Evolutionary conservation across 1,140 invertebrate genomes (phyloP).

Genomic region (Proctacanthus coquilletti): DNA sequence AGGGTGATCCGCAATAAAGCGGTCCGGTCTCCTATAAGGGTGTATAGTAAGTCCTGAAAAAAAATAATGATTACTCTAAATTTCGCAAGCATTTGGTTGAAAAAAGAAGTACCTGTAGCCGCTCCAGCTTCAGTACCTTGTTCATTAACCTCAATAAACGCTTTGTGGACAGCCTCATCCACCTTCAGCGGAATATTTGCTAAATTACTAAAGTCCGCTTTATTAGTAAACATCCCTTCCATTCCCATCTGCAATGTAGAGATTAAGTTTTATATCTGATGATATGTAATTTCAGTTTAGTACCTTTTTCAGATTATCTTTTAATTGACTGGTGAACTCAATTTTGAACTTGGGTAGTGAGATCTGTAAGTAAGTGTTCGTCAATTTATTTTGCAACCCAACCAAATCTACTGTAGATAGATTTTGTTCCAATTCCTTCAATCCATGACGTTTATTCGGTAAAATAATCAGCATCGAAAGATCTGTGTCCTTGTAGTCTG

Average conservation of each 20-base stretch:
- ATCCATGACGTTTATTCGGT: conserved; percentile 36
- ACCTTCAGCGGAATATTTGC: conserved; percentile 32
- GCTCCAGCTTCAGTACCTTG: conserved; percentile 46
- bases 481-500: conserved; percentile 33
- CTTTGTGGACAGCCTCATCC: conserved; percentile 39
- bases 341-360: conserved; percentile 56
- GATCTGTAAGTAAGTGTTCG: conserved; percentile 31
- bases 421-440: conserved; percentile 34
- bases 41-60: too few species aligned
- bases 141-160: conserved; percentile 44
- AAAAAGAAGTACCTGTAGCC: conserved; percentile 27
- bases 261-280: not conserved
- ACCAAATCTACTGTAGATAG: conserved; percentile 31
- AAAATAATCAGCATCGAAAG: conserved; percentile 42
- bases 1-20: too few species aligned
- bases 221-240: conserved; percentile 35
- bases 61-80: too few species aligned
- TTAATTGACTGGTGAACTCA: conserved; percentile 42
- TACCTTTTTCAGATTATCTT: conserved; percentile 38
- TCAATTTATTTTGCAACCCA: conserved; percentile 16
- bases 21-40: too few species aligned
- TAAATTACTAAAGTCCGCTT: conserved; percentile 44
- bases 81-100: too few species aligned
- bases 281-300: conserved; percentile 5
- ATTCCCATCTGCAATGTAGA: conserved; percentile 37